Evolutionary conservation across 2,113 vertebrate species (phyloP), one percentile per base, ranked within the genome.

Genomic region (Dromiciops gliroides): DNA sequence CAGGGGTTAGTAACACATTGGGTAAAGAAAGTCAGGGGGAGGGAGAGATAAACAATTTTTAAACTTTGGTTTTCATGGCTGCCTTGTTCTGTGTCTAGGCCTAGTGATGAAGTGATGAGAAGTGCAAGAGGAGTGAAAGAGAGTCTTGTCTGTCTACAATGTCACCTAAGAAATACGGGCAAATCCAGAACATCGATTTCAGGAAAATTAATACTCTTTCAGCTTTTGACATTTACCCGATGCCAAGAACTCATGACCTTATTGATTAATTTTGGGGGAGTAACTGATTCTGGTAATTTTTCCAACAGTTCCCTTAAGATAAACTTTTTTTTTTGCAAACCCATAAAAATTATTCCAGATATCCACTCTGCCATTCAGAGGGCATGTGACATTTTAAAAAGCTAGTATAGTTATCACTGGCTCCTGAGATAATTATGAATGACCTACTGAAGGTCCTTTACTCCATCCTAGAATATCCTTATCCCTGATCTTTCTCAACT

Each of bases 101-200:
- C 52, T 5, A 92, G 37, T n/a, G 44, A 12, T 31, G n/a, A 44
- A n/a, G 0, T 0, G 11, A 53, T 0, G 2, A 28, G 51, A 75
- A 9, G 50, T 0, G 5, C 14, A 3, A 3, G 44, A 24, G 67
- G n/a, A 31, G 6, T 51, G 28, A 60, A 48, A 10, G 48, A 28
- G 44, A 11, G 0, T n/a, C 6, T 47, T 37, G 25, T 31, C 14
- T 0, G 3, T 90, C 89, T 23, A 37, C 19, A 44, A 47, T 0
- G 51, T 25, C 52, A 48, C 75, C 49, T 23, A 1, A 93, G 92
- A 90, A 93, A 94, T 53, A 44, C 0, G 0, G 67, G 53, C 37
- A 89, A 90, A 93, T 31, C 23, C 91, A 0, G 88, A 51, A 51
- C 89, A 91, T n/a, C 25, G 95, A 96, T 91, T 83, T 90, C 93